Evolutionary conservation across 2,888 invertebrate genomes (phyloP), one percentile per base, ranked within the genome.

Genomic region (Cybosia mesomella): DNA sequence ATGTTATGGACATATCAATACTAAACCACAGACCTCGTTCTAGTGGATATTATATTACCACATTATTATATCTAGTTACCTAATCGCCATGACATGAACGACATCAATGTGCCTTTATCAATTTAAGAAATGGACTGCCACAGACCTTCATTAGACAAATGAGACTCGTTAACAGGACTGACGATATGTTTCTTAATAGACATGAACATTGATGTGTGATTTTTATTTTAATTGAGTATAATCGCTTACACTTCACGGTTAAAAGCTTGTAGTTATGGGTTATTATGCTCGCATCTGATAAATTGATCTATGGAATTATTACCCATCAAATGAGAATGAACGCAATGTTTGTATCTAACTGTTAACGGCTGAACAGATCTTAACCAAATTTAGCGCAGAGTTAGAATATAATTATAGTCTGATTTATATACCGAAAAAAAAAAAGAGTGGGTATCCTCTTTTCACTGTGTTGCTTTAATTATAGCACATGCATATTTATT

Each of bases 21-120:
- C 86, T 83, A 87, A 89, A 91, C 92, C 92, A 75, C 92, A 92
- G 82, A 85, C 87, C 89, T 88, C 84, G 85, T 73, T 68, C 72
- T 68, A 69, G 70, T 72, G 70, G 67, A 85, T 84, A 90, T 89
- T 83, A 79, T 85, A 79, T 91, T 90, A 88, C 90, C 70, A 64
- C 72, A 83, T 71, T 78, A 80, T 79, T 74, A 76, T 83, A 85
- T 85, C 86, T 83, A 70, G 73, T 85, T 84, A 87, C 86, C 77
- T 83, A 84, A 84, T 82, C 75, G 55, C 10, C 72, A 57, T 76
- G 74, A 72, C 70, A 74, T 66, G 68, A 55, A 70, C 66, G 62
- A 71, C 68, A 77, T 78, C 76, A 79, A 83, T 75, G 72, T 63
- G 69, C 75, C 69, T 75, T 77, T 74, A 79, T 79, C 73, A 73